Base-by-base conservation (phyloP, 2,797 vertebrate species). In the Leucoraja ocellata region DNA sequence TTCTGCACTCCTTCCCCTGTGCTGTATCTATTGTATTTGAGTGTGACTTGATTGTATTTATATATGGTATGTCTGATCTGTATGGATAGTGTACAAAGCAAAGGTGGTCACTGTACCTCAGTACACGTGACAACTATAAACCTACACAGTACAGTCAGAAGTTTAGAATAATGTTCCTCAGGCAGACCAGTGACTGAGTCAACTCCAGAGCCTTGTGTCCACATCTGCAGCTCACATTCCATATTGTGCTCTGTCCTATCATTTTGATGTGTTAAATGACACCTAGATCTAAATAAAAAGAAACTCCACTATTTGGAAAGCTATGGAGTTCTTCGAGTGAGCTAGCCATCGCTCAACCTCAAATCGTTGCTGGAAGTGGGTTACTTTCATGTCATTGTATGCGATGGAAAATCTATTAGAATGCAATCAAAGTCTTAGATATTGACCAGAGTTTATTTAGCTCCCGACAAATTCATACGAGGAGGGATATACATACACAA, bases 401-500 rank as follows among this genome's bases (percentile, higher is more conserved):
- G 1, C 18, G 28, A 73, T 11, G 28, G 39, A 11, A 91, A 91
- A 28, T 36, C 5, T 54, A 32, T 16, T 36, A 78, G 32, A 65
- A 54, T 73, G 74, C 23, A 1, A 46, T 36, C 71, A 88, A 65
- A 91, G 54, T 11, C 0, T 54, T 74, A 54, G 14, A 23, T 76
- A 92, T 5, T 92, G 71, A 92, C 39, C 68, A 92, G 39, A 58
- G 16, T 92, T 92, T 92, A 92, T 58, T 91, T 25, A 28, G 68
- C n/a, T 91, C 61, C 61, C 11, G 28, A 74, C 4, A 92, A 91
- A 86, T 86, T 86, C 61, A 86, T n/a, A 32, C 58, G 63, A 2
- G 23, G 11, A 73, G 71, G 71, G 11, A 76, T 71, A 32, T 91
- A 71, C 14, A 23, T 71, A 21, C 21, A 76, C 4, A 14, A 58